These are phyloP conservation scores for Cantharis rustica DNA, from an alignment of 2,888 invertebrate genomes.

Conservation along the genomic window DNA sequence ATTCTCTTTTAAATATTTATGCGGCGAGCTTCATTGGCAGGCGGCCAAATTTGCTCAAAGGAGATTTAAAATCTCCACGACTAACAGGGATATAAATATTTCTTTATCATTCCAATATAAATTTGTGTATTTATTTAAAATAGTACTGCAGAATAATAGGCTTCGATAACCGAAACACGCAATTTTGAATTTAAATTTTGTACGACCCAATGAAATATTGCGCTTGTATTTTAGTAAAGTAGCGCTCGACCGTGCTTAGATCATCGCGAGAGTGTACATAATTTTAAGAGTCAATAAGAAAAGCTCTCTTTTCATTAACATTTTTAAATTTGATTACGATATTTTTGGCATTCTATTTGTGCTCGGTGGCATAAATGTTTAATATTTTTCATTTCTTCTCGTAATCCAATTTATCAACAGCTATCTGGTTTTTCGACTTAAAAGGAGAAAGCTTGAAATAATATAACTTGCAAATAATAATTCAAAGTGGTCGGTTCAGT, in stretches of 20 bases:
- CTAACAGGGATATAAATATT: constrained; percentile 18
- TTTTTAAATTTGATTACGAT: background rate
- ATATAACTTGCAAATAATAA: background rate
- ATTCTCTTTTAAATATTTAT: constrained; percentile 36
- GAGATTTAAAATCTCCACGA: constrained; percentile 32
- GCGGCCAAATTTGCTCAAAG: constrained; percentile 32
- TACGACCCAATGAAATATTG: background rate
- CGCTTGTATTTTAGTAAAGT: background rate
- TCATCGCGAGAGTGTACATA: too few species aligned
- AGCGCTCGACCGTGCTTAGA: background rate
- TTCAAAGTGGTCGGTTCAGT: background rate
- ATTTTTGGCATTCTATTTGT: background rate
- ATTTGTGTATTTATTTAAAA: background rate
- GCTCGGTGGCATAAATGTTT: background rate
- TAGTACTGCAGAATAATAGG: background rate
- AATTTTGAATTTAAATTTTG: background rate
- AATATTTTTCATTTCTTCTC: background rate
- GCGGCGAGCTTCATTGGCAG: constrained; percentile 39
- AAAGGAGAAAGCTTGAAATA: background rate
- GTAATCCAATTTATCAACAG: background rate
- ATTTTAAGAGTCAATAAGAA: background rate
- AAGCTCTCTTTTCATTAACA: background rate
- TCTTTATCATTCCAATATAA: constrained; percentile 2
- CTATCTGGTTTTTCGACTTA: background rate
- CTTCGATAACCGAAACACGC: background rate